These are phyloP conservation scores for Thomomys bottae DNA, from an alignment of 2,113 vertebrate species.

Conservation along the genomic window DNA sequence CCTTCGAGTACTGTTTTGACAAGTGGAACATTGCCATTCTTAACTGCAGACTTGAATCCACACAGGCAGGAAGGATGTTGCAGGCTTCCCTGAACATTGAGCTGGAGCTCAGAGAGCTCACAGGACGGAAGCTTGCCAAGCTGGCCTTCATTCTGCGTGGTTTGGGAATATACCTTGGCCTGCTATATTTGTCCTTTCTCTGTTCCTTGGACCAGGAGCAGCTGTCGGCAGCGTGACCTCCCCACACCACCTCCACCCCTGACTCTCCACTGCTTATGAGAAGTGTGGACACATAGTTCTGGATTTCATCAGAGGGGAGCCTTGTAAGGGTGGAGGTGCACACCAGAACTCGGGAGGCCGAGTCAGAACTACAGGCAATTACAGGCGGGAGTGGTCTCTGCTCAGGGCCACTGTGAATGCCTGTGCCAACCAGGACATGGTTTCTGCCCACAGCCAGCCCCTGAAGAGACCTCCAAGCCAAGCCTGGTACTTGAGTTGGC, in stretches of 20 bases:
- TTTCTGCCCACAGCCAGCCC: not conserved
- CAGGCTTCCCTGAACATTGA: not conserved
- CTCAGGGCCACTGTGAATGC: not conserved
- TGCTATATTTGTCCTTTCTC: not conserved
- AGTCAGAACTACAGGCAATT: not conserved
- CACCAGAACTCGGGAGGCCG: too few relatives aligned
- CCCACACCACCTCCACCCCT: too few relatives aligned
- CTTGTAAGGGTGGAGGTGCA: not conserved
- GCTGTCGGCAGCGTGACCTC: not conserved
- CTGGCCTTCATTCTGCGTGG: not conserved
- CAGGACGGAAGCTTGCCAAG: not conserved
- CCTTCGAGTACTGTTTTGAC: slow-evolving; percentile 49
- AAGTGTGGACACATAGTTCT: not conserved
- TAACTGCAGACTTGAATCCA: not conserved
- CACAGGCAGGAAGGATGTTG: not conserved
- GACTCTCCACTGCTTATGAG: not conserved
- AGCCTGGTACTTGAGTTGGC: rapidly evolving
- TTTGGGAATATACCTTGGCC: not conserved
- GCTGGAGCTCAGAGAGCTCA: not conserved
- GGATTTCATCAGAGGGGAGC: not conserved
- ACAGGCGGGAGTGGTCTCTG: not conserved
- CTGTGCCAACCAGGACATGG: not conserved
- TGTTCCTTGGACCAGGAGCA: not conserved
- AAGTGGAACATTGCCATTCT: slow-evolving; percentile 26
- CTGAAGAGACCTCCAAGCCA: not conserved